Evolutionary conservation across 1,140 invertebrate genomes (phyloP).

Genomic region (Andrena cerasifolii): DNA sequence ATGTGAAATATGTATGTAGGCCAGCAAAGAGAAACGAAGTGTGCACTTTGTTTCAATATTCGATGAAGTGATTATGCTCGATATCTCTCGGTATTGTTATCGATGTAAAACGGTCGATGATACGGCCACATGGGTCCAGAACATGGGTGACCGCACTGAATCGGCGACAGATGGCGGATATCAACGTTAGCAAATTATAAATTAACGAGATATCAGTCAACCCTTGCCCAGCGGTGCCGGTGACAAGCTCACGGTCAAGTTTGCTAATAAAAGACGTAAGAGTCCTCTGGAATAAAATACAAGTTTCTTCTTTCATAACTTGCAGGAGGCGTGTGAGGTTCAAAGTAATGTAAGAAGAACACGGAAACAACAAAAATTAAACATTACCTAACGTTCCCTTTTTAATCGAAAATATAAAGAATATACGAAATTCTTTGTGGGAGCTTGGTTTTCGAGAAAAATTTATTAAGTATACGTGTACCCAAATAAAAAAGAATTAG

Average conservation of each 20-base stretch:
- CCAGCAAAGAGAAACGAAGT: neutral
- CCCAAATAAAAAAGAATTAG: too few species aligned
- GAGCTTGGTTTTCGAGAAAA: too few species aligned
- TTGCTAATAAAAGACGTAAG: conserved; percentile 77
- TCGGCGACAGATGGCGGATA: conserved; percentile 66
- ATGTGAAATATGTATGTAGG: too few species aligned
- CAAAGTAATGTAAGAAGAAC: too few species aligned
- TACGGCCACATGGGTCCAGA: conserved; percentile 40
- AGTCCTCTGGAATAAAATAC: conserved; percentile 21
- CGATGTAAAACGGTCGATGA: conserved; percentile 14
- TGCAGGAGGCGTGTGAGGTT: too few species aligned
- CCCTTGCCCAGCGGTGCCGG: conserved; percentile 2
- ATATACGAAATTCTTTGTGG: too few species aligned
- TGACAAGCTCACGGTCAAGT: conserved; percentile 63
- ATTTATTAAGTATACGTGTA: too few species aligned
- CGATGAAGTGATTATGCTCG: neutral
- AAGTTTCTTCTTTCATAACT: neutral
- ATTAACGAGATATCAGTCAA: conserved; percentile 71
- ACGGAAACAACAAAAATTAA: too few species aligned
- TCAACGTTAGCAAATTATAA: conserved; percentile 73
- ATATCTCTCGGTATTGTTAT: conserved; percentile 1
- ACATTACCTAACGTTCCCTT: too few species aligned
- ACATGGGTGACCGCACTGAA: conserved; percentile 53
- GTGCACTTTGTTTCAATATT: neutral
- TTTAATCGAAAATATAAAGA: too few species aligned